Conservation (phyloP, 2,888 invertebrate genomes). For the Phlogophora meticulosa region DNA sequence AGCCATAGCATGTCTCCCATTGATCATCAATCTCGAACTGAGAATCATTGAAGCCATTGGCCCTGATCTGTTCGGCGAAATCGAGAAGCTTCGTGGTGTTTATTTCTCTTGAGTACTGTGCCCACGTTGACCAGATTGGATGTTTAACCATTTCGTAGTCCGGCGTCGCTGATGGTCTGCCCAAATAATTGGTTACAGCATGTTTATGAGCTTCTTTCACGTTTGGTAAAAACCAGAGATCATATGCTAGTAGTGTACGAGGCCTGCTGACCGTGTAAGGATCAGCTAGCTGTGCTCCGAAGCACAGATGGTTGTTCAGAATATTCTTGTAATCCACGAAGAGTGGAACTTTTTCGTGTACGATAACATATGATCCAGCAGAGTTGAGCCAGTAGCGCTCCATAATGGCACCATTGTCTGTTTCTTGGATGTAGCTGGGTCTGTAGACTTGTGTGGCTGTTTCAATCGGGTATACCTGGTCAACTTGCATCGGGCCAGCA, state of each 20-base stretch:
- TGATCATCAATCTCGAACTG: slow-evolving; percentile 97
- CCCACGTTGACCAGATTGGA: slow-evolving; percentile 98
- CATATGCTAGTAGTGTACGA: slow-evolving; percentile 89
- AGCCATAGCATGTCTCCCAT: slow-evolving; percentile 97
- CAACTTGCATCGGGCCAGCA: slow-evolving; percentile 92
- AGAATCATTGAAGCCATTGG: slow-evolving; percentile 92
- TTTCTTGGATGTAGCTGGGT: slow-evolving; percentile 90
- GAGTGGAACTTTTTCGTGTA: slow-evolving; percentile 92
- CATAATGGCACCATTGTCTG: slow-evolving; percentile 90
- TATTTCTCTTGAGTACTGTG: slow-evolving; percentile 92
- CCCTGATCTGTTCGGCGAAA: slow-evolving; percentile 93
- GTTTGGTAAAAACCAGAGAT: slow-evolving; percentile 91
- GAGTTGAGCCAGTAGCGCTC: slow-evolving; percentile 95
- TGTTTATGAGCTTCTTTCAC: slow-evolving; percentile 92
- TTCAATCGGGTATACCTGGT: slow-evolving; percentile 92
- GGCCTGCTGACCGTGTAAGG: slow-evolving; percentile 88
- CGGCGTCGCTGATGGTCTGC: slow-evolving; percentile 92
- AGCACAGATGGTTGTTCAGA: slow-evolving; percentile 89
- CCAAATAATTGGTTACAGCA: slow-evolving; percentile 92
- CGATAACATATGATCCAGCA: slow-evolving; percentile 92
- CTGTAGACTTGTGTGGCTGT: slow-evolving; percentile 87
- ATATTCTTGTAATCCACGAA: slow-evolving; percentile 93
- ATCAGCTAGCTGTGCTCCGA: slow-evolving; percentile 89
- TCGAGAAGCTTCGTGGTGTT: slow-evolving; percentile 91
- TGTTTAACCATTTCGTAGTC: slow-evolving; percentile 93